Evolutionary conservation across 2,797 vertebrate genomes (phyloP).

Genomic region (Sebastes alutus): DNA sequence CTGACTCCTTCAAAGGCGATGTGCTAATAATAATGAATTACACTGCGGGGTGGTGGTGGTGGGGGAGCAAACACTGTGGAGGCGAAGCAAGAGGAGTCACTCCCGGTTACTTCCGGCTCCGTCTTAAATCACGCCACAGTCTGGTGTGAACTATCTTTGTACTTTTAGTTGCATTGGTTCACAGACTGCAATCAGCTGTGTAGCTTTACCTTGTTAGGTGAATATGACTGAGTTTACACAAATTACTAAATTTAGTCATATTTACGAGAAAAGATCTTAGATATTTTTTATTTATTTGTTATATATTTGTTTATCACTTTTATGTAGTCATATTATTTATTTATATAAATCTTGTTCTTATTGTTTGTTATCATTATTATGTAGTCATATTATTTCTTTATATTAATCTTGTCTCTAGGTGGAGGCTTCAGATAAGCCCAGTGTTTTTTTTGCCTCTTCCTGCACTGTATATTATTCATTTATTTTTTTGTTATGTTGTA

Average conservation of each 20-base stretch:
- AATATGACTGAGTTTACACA: neutral
- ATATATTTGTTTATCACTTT: too few species aligned
- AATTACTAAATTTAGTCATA: neutral
- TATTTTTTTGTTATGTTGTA: too few species aligned
- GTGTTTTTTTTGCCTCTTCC: too few species aligned
- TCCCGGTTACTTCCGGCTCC: slow-evolving; percentile 57
- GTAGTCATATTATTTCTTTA: too few species aligned
- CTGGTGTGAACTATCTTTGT: neutral
- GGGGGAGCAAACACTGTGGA: slow-evolving; percentile 13
- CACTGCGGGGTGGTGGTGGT: slow-evolving; percentile 7
- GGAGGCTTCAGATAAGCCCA: too few species aligned
- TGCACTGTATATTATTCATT: too few species aligned
- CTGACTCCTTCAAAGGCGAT: slow-evolving; percentile 68
- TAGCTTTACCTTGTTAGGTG: neutral
- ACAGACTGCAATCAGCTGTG: neutral
- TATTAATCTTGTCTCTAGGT: too few species aligned
- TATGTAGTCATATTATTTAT: too few species aligned
- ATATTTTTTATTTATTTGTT: too few species aligned
- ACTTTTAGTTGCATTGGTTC: neutral
- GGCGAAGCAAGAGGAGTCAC: slow-evolving; percentile 46
- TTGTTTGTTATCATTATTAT: too few species aligned
- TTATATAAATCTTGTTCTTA: too few species aligned
- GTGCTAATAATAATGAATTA: slow-evolving; percentile 80
- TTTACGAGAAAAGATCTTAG: neutral
- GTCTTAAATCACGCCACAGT: slow-evolving; percentile 13